Percentiles rank a stretch among this genome's conserved stretches.
Evolutionary conservation across 2,888 invertebrate species (phyloP).

Genomic region (Drosophila demipolita): DNA sequence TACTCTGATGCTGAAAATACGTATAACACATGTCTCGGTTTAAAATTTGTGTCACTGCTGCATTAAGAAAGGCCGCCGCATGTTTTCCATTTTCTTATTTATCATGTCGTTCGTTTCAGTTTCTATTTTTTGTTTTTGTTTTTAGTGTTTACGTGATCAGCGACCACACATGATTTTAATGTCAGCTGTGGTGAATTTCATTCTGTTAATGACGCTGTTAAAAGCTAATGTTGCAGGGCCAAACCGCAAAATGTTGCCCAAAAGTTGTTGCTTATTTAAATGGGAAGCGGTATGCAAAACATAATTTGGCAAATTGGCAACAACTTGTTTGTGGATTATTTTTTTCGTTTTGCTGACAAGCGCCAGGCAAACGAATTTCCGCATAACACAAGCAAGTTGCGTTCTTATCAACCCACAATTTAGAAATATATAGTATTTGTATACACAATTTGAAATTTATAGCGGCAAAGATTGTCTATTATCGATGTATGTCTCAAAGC

Average conservation of each 20-base stretch:
- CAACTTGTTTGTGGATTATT: constrained; percentile 26
- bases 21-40: constrained; percentile 47
- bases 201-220: constrained; percentile 31
- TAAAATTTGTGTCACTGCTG: constrained; percentile 75
- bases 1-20: constrained; percentile 33
- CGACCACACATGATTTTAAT: constrained; percentile 22
- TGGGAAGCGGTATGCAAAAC: not conserved
- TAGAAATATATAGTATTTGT: not conserved
- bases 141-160: constrained; percentile 63
- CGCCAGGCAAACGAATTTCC: constrained; percentile 67
- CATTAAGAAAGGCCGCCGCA: constrained; percentile 63
- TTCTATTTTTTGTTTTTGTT: constrained; percentile 15
- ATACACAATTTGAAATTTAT: constrained; percentile 13
- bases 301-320: constrained; percentile 67
- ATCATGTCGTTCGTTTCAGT: constrained; percentile 4
- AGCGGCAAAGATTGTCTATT: constrained; percentile 25
- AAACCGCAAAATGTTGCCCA: constrained; percentile 11
- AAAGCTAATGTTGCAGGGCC: constrained; percentile 1
- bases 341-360: constrained; percentile 41
- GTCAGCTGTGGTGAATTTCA: constrained; percentile 45
- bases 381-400: constrained; percentile 31
- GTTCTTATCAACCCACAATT: constrained; percentile 33
- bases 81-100: constrained; percentile 38
- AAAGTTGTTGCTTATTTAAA: constrained; percentile 19
- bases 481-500: constrained; percentile 37